phyloP scores from a whole-genome alignment of 2,888 invertebrate genomes.

The Trilocha varians region DNA sequence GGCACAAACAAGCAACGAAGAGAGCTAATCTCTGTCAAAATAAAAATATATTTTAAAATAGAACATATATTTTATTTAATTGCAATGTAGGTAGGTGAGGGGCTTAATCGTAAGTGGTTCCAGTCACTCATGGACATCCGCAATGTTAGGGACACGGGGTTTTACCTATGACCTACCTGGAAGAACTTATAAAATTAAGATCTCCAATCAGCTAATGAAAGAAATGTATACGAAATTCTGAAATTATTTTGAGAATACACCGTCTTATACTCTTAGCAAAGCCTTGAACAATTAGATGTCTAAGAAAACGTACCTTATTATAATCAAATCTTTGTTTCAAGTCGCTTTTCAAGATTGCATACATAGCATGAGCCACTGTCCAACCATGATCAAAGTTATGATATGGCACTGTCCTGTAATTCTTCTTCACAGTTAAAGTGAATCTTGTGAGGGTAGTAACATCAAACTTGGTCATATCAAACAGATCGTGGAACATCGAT shows the following conservation, averaged over 20 bases:
- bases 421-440: constrained; percentile 86
- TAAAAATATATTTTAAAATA: background rate
- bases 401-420: constrained; percentile 87
- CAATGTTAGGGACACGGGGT: too few species aligned
- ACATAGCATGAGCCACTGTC: constrained; percentile 89
- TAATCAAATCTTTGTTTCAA: constrained; percentile 28
- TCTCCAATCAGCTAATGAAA: too few species aligned
- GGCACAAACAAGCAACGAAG: constrained; percentile 86
- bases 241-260: too few species aligned
- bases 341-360: constrained; percentile 77
- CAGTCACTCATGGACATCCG: too few species aligned
- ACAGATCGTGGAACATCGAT: constrained; percentile 84
- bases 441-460: constrained; percentile 79
- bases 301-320: constrained; percentile 36
- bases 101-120: too few species aligned
- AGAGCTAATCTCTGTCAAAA: constrained; percentile 79
- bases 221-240: too few species aligned
- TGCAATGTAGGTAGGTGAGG: too few species aligned
- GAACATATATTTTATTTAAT: background rate
- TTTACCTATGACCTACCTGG: too few species aligned
- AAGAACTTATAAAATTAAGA: too few species aligned
- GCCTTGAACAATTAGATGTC: too few species aligned
- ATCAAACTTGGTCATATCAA: constrained; percentile 78
- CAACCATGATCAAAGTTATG: constrained; percentile 93
- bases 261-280: too few species aligned